phyloP scores from a whole-genome alignment of 2,113 vertebrate genomes.

The Craseonycteris thonglongyai region DNA sequence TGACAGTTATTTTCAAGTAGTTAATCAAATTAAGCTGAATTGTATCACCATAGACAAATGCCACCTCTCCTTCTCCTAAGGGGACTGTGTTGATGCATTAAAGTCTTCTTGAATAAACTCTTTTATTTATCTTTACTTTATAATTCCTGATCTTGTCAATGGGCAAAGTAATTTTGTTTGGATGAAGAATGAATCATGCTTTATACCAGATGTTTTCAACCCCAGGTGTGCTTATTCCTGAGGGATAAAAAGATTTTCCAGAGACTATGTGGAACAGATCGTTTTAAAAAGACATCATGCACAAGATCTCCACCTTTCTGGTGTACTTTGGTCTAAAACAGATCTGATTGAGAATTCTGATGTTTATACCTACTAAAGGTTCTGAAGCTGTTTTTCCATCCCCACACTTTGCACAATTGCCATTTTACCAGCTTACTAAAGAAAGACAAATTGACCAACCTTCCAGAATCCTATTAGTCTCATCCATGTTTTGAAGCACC shows the following conservation, averaged over 20 bases:
- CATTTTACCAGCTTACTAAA: background rate
- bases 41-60: background rate
- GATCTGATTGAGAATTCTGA: background rate
- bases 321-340: background rate
- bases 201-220: background rate
- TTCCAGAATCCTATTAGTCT: background rate
- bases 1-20: background rate
- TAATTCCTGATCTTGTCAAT: conserved; percentile 28
- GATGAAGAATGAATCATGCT: background rate
- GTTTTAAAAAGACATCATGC: background rate
- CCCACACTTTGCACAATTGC: background rate
- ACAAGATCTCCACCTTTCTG: background rate
- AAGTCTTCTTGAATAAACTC: conserved; percentile 22
- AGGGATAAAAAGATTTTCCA: background rate
- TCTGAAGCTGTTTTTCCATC: background rate
- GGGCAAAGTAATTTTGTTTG: background rate
- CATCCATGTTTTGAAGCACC: background rate
- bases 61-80: background rate
- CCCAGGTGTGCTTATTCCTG: background rate
- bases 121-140: conserved; percentile 30
- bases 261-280: background rate
- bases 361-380: background rate
- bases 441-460: background rate
- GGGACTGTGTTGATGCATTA: background rate
- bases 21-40: conserved; percentile 19